Base-by-base conservation (phyloP, 2,888 invertebrate genomes). In the Cabera pusaria region DNA sequence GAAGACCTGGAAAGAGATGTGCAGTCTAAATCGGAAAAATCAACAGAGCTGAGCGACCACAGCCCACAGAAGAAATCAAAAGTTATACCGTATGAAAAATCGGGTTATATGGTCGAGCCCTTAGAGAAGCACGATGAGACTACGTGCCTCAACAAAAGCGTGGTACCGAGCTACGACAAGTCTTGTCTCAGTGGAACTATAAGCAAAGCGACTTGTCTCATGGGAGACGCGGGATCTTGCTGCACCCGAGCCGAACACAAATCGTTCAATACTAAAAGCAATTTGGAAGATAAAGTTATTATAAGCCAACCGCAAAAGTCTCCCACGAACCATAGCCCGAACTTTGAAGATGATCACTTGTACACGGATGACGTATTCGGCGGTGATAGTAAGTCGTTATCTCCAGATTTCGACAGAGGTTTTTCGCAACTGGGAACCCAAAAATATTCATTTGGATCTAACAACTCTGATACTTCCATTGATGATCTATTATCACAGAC, bases 401-500 rank as follows among this genome's bases (percentile, higher is more conserved):
- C 92, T 0, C 91, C 92, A 2, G 92, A 92, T 57, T 90, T 90
- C 42, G 90, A 89, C 43, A 89, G 80, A 60, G 77, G 79, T 0
- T 76, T 80, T 48, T 81, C 83, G 6, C 83, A 83, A 42, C 55
- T 78, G 17, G 76, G 82, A 14, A 71, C 73, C 2, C 83, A 84
- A 16, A 90, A 90, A 52, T 79, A 83, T 65, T 90, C 90, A 0
- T 85, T 77, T 32, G 91, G 92, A 0, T 92, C 92, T 0, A 92
- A 92, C 53, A 92, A 92, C 65, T 92, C 92, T 0, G 92, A 92
- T 57, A 92, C 92, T 0, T 92, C 92, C 2, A 90, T 91, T 25
- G 92, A 92, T 58, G 92, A 92, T 61, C 83, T 92, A 36, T 59
- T 92, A 0, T 92, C 91, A 1, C 85, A 88, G 44, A 91, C 91